phyloP scores from a whole-genome alignment of 2,888 invertebrate species.

The Idaea dimidiata region DNA sequence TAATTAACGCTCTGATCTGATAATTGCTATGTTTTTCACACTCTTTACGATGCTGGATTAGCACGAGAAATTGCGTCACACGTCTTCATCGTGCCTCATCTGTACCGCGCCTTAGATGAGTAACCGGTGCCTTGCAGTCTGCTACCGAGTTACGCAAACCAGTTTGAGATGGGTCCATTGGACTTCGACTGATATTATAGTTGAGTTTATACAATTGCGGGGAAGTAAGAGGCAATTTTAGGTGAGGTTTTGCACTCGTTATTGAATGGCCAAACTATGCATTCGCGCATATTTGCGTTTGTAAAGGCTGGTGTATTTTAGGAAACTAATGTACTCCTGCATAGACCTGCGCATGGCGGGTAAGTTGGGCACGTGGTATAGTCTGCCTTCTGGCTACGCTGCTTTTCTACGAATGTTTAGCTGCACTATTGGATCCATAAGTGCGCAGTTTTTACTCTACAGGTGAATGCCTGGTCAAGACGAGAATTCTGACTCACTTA shows the following conservation, averaged over 20 bases:
- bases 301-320: background rate
- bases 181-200: conserved; percentile 8
- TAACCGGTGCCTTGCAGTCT: conserved; percentile 52
- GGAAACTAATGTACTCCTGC: background rate
- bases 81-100: background rate
- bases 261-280: background rate
- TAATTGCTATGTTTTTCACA: background rate
- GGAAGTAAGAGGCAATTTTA: background rate
- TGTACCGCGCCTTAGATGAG: conserved; percentile 37
- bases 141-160: conserved; percentile 61
- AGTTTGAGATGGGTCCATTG: conserved; percentile 40
- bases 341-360: too few species aligned
- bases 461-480: too few species aligned
- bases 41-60: background rate
- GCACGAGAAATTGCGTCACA: background rate
- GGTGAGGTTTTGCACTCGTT: background rate
- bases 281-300: too few species aligned
- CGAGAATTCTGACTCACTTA: too few species aligned
- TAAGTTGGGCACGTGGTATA: too few species aligned
- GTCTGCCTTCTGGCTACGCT: background rate
- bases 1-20: background rate
- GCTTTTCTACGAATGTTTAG: background rate
- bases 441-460: too few species aligned
- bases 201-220: background rate
- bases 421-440: too few species aligned